These are phyloP conservation scores for Galerucella nymphaeae DNA, from an alignment of 2,888 invertebrate genomes.

Conservation along the genomic window DNA sequence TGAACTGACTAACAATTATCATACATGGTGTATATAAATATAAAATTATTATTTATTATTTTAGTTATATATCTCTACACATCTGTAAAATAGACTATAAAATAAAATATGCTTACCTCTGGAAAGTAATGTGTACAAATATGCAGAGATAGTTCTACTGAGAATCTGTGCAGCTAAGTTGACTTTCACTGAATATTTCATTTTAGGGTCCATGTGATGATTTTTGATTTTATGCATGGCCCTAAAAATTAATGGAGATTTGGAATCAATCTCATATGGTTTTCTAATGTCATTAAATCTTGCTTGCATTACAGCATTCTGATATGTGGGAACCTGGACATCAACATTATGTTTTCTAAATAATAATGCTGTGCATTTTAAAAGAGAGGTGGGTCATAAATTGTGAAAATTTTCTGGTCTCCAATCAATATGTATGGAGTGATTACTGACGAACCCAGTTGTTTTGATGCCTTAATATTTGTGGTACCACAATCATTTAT, in stretches of 20 bases:
- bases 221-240: constrained; percentile 41
- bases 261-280: constrained; percentile 36
- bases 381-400: constrained; percentile 34
- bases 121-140: constrained; percentile 37
- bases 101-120: constrained; percentile 6
- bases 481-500: constrained; percentile 30
- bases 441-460: constrained; percentile 24
- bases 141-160: constrained; percentile 36
- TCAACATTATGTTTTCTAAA: constrained; percentile 28
- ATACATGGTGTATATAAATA: too few relatives aligned
- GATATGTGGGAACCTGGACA: background rate
- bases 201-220: constrained; percentile 42
- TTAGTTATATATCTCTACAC: too few relatives aligned
- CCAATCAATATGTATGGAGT: constrained; percentile 26
- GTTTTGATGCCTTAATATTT: constrained; percentile 30
- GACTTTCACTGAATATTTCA: constrained; percentile 49
- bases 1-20: too few relatives aligned
- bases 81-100: too few relatives aligned
- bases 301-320: constrained; percentile 11
- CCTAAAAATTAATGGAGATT: constrained; percentile 35
- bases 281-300: constrained; percentile 26
- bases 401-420: constrained; percentile 32
- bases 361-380: constrained; percentile 27
- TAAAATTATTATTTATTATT: too few relatives aligned
- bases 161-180: constrained; percentile 45